Percentiles rank a stretch among this genome's conserved stretches.
phyloP scores from a whole-genome alignment of 2,888 invertebrate species.

The Nymphalis urticae region DNA sequence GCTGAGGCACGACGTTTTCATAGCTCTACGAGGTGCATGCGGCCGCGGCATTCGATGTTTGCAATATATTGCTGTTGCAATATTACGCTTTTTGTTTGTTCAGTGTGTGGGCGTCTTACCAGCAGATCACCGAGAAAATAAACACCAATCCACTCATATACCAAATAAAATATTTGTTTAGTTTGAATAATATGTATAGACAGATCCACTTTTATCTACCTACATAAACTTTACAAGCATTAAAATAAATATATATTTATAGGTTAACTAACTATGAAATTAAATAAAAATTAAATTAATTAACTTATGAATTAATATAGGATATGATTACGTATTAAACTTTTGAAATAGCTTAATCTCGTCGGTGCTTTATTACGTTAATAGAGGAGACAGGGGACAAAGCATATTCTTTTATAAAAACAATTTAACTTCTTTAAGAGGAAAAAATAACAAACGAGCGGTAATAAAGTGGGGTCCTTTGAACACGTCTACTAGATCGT shows the following conservation, averaged over 20 bases:
- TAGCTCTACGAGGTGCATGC: slow-evolving; percentile 58
- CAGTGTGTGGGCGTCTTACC: slow-evolving; percentile 46
- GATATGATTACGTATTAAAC: slow-evolving; percentile 6
- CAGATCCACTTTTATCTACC: not conserved
- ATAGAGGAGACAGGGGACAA: slow-evolving; percentile 13
- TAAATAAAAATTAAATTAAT: no score
- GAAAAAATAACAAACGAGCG: slow-evolving; percentile 44
- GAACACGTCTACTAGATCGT: slow-evolving; percentile 66
- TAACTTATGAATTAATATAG: no score
- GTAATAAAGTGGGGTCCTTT: slow-evolving; percentile 48
- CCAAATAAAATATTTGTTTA: slow-evolving; percentile 18
- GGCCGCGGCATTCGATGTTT: slow-evolving; percentile 59
- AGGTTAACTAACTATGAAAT: not conserved
- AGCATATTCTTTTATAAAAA: slow-evolving; percentile 26
- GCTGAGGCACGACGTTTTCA: slow-evolving; percentile 72
- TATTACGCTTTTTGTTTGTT: slow-evolving; percentile 53
- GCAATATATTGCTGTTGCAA: slow-evolving; percentile 62
- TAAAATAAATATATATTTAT: not conserved
- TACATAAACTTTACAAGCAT: not conserved
- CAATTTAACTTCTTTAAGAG: slow-evolving; percentile 32
- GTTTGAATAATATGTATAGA: slow-evolving; percentile 3
- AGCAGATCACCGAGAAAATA: slow-evolving; percentile 40
- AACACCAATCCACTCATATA: slow-evolving; percentile 26
- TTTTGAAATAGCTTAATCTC: slow-evolving; percentile 18
- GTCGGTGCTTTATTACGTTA: slow-evolving; percentile 16